Conservation (phyloP, 53 echinoderm and acorn worm species). For the Zoroaster sp. region DNA sequence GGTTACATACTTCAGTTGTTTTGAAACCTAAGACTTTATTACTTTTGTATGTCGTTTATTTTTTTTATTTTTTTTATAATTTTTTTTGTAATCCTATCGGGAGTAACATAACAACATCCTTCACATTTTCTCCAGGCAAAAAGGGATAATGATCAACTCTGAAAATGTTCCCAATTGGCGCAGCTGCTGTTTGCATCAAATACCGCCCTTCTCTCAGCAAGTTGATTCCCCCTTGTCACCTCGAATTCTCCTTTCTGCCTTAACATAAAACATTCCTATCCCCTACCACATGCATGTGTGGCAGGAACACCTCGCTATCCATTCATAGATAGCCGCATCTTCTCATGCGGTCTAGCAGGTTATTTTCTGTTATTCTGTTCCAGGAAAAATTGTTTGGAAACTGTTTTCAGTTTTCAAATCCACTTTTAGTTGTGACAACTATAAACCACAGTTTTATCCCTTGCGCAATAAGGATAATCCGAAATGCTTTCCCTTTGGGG, state of each 20-base stretch:
- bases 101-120: neutral
- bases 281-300: too few relatives aligned
- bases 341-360: too few relatives aligned
- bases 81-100: neutral
- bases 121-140: neutral
- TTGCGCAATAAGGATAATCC: too few relatives aligned
- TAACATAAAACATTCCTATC: neutral
- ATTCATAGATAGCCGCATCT: too few relatives aligned
- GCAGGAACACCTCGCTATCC: too few relatives aligned
- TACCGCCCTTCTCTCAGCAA: neutral
- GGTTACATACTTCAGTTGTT: neutral
- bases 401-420: too few relatives aligned
- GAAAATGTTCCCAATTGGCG: neutral
- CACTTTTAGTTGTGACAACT: too few relatives aligned
- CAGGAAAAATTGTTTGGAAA: too few relatives aligned
- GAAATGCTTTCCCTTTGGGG: too few relatives aligned
- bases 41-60: neutral
- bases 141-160: neutral
- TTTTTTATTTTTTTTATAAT: neutral
- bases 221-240: neutral
- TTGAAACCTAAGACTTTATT: neutral
- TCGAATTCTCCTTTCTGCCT: neutral
- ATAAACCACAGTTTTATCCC: too few relatives aligned
- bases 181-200: neutral
- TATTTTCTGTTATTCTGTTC: too few relatives aligned